Evolutionary conservation across 2,797 vertebrate genomes (phyloP), one percentile per base, ranked within the genome.

Genomic region (Sternotherus odoratus): DNA sequence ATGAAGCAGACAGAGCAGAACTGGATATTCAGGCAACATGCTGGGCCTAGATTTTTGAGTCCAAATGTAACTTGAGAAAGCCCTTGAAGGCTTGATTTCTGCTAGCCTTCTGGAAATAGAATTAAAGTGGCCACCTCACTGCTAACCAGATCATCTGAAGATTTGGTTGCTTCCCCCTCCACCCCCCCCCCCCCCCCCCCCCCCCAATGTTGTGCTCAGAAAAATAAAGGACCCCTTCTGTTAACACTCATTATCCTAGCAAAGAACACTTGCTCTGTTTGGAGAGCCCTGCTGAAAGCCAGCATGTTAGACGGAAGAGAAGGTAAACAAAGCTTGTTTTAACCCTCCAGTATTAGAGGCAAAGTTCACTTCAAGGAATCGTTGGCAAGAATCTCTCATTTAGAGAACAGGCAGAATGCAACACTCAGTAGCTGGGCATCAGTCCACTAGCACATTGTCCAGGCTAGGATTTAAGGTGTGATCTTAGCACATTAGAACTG

Each of bases 381-480:
- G 74, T 51, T 86, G 69, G 69, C 24, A 12, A 24, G 43, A 87
- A n/a, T n/a, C n/a, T n/a, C 28, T 46, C 66, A 63, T 3, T 30
- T 12, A 50, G 2, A 19, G 53, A 0, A 11, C 1, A 0, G 88
- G 91, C 24, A 74, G 36, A n/a, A 69, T 36, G 63, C 0, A 1
- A 4, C 63, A 82, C 28, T 49, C 3, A 56, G 39, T 39, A 0
- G 0, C 60, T 30, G n/a, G 49, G 75, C 1, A 1, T 6, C 53
- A 9, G 3, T 12, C 36, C 33, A 5, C 30, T 0, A 1, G 1
- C 0, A 21, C 5, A 23, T 74, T 13, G 28, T 33, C 56, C 48
- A 4, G 30, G 83, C 5, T n/a, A 19, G 79, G 24, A 28, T 46
- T 26, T 46, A 28, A 46, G 12, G 13, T 15, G 23, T 46, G 17